Percentiles rank a stretch among this genome's conserved stretches.
Evolutionary conservation across 1,140 invertebrate species (phyloP).

Genomic region (Drosophila pachea): DNA sequence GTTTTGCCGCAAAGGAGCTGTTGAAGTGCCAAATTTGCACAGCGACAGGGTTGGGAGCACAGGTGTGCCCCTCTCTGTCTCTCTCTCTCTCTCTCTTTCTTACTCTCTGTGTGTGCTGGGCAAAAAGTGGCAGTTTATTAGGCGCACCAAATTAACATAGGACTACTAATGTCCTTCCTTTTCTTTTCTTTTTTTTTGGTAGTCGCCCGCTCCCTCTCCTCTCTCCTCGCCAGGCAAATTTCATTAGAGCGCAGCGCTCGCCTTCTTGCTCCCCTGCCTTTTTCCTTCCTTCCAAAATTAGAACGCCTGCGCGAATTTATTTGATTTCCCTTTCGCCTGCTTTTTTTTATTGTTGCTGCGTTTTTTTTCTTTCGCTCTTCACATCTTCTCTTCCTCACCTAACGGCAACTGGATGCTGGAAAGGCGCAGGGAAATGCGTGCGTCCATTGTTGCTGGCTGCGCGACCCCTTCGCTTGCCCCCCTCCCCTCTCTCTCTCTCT

Average conservation of each 20-base stretch:
- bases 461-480: constrained; percentile 20
- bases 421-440: constrained; percentile 41
- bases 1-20: constrained; percentile 76
- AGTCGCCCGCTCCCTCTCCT: too few relatives aligned
- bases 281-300: constrained; percentile 46
- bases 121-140: constrained; percentile 75
- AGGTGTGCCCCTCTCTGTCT: constrained; percentile 14
- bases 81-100: not conserved
- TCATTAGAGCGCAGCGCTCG: not conserved
- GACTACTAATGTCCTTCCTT: constrained; percentile 61
- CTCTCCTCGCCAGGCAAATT: not conserved
- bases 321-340: constrained; percentile 31
- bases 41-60: constrained; percentile 11
- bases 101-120: constrained; percentile 20
- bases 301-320: constrained; percentile 73
- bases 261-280: not conserved
- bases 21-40: constrained; percentile 79
- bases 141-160: constrained; percentile 75
- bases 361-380: not conserved
- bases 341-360: constrained; percentile 6
- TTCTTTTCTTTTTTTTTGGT: too few relatives aligned
- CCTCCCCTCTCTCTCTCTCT: too few relatives aligned
- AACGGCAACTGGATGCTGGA: constrained; percentile 58
- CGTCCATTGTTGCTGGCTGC: constrained; percentile 13
- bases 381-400: constrained; percentile 1